These are phyloP conservation scores for Phallusia fumigata DNA, from an alignment of 23 tunicate species.

Conservation along the genomic window DNA sequence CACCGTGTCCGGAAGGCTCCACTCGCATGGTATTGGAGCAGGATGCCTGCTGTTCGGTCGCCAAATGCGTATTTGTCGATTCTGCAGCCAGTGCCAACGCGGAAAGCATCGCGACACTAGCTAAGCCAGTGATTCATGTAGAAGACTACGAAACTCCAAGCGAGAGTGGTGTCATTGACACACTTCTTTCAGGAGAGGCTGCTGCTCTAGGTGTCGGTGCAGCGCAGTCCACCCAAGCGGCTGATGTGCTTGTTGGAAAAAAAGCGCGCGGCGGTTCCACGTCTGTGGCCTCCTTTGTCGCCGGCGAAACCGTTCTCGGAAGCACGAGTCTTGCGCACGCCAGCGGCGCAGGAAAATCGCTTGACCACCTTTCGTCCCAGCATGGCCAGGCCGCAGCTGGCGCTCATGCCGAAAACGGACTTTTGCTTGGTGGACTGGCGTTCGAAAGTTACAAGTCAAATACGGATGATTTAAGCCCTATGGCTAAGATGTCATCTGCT, in stretches of 20 bases:
- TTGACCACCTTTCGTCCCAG: neutral
- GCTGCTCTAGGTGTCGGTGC: constrained; percentile 5
- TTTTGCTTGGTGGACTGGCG: neutral
- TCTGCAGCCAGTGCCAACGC: constrained; percentile 40
- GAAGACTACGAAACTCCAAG: neutral
- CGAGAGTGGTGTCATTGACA: neutral
- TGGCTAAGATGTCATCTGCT: neutral
- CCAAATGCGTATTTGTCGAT: constrained; percentile 56
- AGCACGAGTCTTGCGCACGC: constrained; percentile 40
- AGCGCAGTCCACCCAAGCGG: neutral
- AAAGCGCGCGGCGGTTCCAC: constrained; percentile 50
- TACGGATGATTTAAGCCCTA: neutral
- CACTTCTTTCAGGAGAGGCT: neutral
- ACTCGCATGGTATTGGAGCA: constrained; percentile 55
- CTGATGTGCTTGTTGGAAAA: neutral
- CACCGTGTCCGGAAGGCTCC: constrained; percentile 88
- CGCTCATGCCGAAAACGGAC: constrained; percentile 12
- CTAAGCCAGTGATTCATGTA: neutral
- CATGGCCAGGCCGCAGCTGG: constrained; percentile 10
- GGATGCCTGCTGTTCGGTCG: constrained; percentile 76
- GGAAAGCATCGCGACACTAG: neutral
- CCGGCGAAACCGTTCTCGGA: constrained; percentile 60
- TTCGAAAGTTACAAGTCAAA: neutral
- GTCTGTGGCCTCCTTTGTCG: constrained; percentile 41
- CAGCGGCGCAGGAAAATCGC: constrained; percentile 1